Evolutionary conservation across 2,113 vertebrate species (phyloP).

Genomic region (Lethenteron camtschaticum): DNA sequence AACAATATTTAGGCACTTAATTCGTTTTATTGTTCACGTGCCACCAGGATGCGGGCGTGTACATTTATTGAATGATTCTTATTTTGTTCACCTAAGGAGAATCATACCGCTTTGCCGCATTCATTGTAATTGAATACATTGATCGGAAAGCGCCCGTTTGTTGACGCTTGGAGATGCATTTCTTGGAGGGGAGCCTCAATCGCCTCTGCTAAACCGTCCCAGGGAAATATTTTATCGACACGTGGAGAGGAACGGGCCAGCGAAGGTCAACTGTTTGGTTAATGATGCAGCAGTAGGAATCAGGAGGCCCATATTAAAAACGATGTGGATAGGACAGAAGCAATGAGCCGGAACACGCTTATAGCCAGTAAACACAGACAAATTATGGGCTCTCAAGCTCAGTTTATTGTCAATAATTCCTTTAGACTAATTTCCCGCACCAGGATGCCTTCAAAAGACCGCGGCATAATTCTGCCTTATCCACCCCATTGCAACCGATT

Average conservation of each 20-base stretch:
- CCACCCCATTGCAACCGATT: no score
- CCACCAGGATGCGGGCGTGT: no score
- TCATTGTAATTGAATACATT: conserved; percentile 6
- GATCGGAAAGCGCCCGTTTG: background rate
- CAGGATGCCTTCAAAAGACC: no score
- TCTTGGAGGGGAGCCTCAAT: conserved; percentile 1
- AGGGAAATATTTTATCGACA: conserved; percentile 6
- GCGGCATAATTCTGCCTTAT: no score
- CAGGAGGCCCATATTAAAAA: conserved; percentile 3
- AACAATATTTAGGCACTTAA: no score
- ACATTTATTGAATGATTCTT: no score
- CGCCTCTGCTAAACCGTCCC: background rate
- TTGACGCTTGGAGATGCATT: conserved; percentile 5
- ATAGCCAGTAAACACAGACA: conserved; percentile 4
- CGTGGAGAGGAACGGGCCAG: background rate
- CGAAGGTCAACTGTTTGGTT: conserved; percentile 6
- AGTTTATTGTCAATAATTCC: conserved; percentile 4
- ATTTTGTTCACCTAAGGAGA: no score
- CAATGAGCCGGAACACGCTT: conserved; percentile 4
- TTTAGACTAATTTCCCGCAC: background rate
- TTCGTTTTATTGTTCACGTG: no score
- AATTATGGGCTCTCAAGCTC: background rate
- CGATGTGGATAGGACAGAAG: conserved; percentile 1
- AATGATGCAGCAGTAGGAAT: conserved; percentile 5
- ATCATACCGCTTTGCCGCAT: background rate